Evolutionary conservation across 2,888 invertebrate genomes (phyloP).

Genomic region (Dione vanillae): DNA sequence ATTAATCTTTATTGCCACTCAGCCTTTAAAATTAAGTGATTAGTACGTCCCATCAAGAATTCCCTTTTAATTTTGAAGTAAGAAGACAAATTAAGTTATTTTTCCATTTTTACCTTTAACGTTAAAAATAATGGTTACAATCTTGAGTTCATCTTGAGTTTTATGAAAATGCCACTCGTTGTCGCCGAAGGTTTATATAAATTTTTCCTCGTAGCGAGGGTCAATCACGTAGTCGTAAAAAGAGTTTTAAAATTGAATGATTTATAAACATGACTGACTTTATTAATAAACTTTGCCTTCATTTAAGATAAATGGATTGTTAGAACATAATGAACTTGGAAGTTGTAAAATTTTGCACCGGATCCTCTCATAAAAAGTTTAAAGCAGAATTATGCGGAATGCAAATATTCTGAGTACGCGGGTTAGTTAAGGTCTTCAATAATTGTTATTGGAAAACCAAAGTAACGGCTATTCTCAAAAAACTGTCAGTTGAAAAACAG

Average conservation of each 20-base stretch:
- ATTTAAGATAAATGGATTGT: background rate
- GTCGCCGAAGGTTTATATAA: background rate
- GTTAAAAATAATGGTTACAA: slow-evolving; percentile 13
- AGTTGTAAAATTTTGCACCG: slow-evolving; percentile 1
- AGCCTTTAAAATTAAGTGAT: background rate
- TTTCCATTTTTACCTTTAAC: slow-evolving; percentile 12
- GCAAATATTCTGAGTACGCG: slow-evolving; percentile 2
- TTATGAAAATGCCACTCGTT: slow-evolving; percentile 9
- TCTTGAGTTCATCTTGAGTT: background rate
- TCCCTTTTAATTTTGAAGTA: background rate
- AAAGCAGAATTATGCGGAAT: background rate
- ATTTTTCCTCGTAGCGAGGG: slow-evolving; percentile 9
- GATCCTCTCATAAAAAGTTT: background rate
- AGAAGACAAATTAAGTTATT: slow-evolving; percentile 16
- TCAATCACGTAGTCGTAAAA: background rate
- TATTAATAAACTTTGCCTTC: background rate
- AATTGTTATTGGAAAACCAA: background rate
- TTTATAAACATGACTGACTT: background rate
- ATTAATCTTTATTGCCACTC: background rate
- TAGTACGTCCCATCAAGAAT: background rate
- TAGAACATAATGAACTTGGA: background rate
- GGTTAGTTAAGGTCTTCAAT: background rate
- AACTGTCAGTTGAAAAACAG: background rate
- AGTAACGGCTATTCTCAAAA: background rate
- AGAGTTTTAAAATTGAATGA: background rate